Conservation (phyloP, 2,797 vertebrate species). For the Prunella strophiata region DNA sequence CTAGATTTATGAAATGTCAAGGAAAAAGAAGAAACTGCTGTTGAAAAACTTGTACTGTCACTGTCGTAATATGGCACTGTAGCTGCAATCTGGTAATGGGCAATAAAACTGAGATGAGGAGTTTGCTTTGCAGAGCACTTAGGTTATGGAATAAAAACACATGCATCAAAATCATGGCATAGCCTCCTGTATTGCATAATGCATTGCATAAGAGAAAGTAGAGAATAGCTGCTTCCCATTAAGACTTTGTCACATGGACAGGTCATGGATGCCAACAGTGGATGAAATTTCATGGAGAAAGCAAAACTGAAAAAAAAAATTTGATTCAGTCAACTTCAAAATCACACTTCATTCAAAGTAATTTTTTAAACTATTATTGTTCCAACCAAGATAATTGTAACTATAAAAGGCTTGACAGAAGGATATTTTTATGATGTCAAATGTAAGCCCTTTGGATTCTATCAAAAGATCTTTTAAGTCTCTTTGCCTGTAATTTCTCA, state of each 20-base stretch:
- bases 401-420: constrained; percentile 14
- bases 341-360: constrained; percentile 22
- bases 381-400: neutral
- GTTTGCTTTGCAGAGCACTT: constrained; percentile 25
- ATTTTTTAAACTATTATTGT: neutral
- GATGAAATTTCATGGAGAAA: constrained; percentile 57
- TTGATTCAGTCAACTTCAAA: constrained; percentile 26
- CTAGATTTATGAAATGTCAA: neutral
- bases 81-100: neutral
- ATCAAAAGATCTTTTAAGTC: neutral
- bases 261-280: constrained; percentile 36
- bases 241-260: constrained; percentile 50
- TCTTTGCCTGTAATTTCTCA: constrained; percentile 21
- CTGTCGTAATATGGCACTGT: neutral
- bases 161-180: constrained; percentile 46
- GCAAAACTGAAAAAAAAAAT: neutral
- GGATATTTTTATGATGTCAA: constrained; percentile 10
- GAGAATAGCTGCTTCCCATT: constrained; percentile 56
- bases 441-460: constrained; percentile 16
- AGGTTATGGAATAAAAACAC: constrained; percentile 40
- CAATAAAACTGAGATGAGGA: constrained; percentile 1
- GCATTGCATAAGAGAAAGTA: constrained; percentile 59
- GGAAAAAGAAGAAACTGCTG: neutral
- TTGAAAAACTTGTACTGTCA: neutral
- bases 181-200: constrained; percentile 50